Percentiles rank a stretch among this genome's conserved stretches.
phyloP scores from a whole-genome alignment of 2,797 vertebrate genomes.

The Galaxias olidus region DNA sequence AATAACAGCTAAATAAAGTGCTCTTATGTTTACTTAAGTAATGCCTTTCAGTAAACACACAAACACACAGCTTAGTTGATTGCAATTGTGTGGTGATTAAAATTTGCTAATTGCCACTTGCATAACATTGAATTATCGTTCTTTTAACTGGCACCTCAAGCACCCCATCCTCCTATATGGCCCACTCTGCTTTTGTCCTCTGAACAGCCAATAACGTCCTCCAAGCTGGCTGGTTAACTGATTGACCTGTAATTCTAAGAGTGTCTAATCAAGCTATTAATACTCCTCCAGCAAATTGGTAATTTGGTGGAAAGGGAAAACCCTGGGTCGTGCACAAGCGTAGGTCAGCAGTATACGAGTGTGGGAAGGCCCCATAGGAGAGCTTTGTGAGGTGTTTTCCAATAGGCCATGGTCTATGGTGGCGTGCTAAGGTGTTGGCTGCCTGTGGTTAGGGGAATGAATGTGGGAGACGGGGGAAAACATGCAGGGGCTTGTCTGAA shows the following conservation, averaged over 20 bases:
- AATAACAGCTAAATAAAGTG: neutral
- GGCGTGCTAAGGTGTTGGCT: neutral
- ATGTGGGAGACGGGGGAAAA: neutral
- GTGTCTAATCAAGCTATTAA: constrained; percentile 26
- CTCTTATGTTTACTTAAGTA: neutral
- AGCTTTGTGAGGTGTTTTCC: neutral
- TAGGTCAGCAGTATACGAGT: neutral
- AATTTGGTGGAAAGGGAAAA: neutral
- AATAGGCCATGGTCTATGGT: neutral
- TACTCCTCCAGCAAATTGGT: neutral
- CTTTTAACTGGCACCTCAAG: constrained; percentile 18
- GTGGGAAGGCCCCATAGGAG: neutral
- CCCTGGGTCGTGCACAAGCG: neutral
- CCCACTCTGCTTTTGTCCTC: neutral
- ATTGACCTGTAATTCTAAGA: constrained; percentile 32
- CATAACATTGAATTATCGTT: constrained; percentile 34
- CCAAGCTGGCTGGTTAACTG: constrained; percentile 27
- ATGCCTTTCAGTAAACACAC: neutral
- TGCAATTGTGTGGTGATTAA: constrained; percentile 13
- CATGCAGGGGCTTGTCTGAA: neutral
- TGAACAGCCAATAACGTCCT: constrained; percentile 12
- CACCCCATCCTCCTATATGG: neutral
- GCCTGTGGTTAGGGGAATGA: neutral
- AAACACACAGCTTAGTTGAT: neutral
- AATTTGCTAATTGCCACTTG: constrained; percentile 27